These are phyloP conservation scores for Neomonachus schauinslandi DNA, from an alignment of 2,113 vertebrate species.

Conservation along the genomic window DNA sequence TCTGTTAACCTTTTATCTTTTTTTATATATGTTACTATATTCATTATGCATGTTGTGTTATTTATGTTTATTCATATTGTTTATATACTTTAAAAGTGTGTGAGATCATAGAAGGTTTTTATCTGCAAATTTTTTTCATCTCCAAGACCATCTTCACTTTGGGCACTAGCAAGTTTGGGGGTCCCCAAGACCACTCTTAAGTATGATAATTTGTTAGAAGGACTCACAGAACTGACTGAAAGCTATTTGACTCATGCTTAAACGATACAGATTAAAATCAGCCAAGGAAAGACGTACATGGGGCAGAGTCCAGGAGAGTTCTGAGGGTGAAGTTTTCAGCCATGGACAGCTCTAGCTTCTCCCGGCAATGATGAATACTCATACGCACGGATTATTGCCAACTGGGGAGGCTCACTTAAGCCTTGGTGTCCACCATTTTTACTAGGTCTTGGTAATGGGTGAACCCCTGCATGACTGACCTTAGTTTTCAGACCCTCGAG, in stretches of 20 bases:
- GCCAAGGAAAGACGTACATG: neutral
- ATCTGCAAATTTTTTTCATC: neutral
- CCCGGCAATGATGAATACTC: neutral
- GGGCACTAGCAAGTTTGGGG: neutral
- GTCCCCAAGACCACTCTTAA: neutral
- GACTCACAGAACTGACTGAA: neutral
- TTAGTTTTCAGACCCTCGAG: neutral
- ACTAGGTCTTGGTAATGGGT: neutral
- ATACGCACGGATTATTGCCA: neutral
- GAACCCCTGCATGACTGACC: neutral
- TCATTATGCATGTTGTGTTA: neutral
- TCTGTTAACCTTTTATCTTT: neutral
- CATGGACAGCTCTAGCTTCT: neutral
- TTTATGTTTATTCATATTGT: neutral
- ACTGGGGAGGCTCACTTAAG: neutral
- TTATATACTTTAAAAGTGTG: neutral
- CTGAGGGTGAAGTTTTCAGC: neutral
- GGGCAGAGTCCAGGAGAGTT: neutral
- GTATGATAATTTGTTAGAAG: neutral
- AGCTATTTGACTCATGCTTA: neutral
- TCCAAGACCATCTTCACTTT: neutral
- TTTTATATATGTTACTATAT: neutral
- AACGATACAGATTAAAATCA: neutral
- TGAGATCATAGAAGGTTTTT: neutral
- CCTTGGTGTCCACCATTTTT: neutral